Percentiles rank a stretch among this genome's conserved stretches.
These are phyloP conservation scores for Salvator merianae DNA, from an alignment of 2,113 vertebrate species.

Conservation along the genomic window DNA sequence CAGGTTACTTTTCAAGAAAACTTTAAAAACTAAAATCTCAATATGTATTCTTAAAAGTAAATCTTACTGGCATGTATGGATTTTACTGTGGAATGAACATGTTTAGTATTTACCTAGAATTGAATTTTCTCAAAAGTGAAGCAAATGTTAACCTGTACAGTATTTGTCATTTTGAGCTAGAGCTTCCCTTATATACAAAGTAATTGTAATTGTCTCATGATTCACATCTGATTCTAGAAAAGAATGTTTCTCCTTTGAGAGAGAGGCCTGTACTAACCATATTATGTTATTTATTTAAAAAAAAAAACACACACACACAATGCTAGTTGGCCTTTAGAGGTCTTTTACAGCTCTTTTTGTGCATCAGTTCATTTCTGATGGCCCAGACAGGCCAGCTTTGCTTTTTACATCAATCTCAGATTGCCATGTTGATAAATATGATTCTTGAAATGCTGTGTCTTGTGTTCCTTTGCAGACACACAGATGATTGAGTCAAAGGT, in stretches of 20 bases:
- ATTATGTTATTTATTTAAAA: constrained; percentile 16
- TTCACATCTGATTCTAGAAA: neutral
- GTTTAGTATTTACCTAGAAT: neutral
- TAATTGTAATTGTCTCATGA: neutral
- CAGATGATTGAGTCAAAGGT: constrained; percentile 75
- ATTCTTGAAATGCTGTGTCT: constrained; percentile 89
- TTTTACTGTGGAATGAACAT: neutral
- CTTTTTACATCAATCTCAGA: constrained; percentile 65
- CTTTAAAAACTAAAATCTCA: neutral
- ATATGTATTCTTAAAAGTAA: neutral
- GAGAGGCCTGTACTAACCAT: neutral
- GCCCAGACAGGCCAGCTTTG: constrained; percentile 56
- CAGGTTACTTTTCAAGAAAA: neutral
- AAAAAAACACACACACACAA: neutral
- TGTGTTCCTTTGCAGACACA: constrained; percentile 92
- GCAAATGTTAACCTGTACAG: neutral
- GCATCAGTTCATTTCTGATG: neutral
- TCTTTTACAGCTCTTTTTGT: too few species aligned
- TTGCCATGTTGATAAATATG: constrained; percentile 59
- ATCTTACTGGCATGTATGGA: neutral
- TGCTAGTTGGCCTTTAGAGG: neutral
- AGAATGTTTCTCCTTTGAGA: neutral
- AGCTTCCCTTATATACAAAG: neutral
- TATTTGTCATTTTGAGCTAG: neutral
- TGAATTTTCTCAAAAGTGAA: neutral